Evolutionary conservation across 2,888 invertebrate genomes (phyloP), one percentile per base, ranked within the genome.

Genomic region (Scrobipalpa costella): DNA sequence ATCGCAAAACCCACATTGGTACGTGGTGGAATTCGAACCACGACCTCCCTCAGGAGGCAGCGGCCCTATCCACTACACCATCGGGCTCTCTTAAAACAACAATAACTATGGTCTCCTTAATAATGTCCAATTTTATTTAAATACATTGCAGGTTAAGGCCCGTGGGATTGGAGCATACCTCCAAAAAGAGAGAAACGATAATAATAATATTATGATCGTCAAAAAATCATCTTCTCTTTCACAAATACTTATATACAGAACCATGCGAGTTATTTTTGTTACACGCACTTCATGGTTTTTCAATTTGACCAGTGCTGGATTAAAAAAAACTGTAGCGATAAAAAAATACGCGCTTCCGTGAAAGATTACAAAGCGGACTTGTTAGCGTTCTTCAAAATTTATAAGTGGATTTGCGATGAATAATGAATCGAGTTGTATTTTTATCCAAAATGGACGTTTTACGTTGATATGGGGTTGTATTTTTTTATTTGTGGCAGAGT

Each of bases 281-380:
- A 13, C 19, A 27, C 50, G 1, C 5, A 6, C 27, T 13, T 52
- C 9, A 9, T 52, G 3, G 21, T 6, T 27, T 21, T 52, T 49
- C 19, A 5, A 11, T 6, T 52, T 52, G 50, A 27, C 50, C 50
- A 21, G 21, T 9, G 9, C 21, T 13, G 27, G 27, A 52, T 52
- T 52, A 27, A 52, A 52, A 50, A 50, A 52, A 52, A 52, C 21
- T 13, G 11, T 7, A 13, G 21, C 50, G 50, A 52, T 52, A 52
- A 52, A 44, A 38, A 52, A 52, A 52, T 52, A 52, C 50, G 50
- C 50, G 50, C 50, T 52, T 52, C 50, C 50, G 19, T 13, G 8
- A 52, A 52, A 52, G 50, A 52, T 52, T 52, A 21, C 50, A 52
- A 27, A 13, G 50, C 50, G 21, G 50, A 21, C 50, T 52, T 52